Base-by-base conservation (phyloP, 1,140 invertebrate genomes). In the Zaprionus capensis region DNA sequence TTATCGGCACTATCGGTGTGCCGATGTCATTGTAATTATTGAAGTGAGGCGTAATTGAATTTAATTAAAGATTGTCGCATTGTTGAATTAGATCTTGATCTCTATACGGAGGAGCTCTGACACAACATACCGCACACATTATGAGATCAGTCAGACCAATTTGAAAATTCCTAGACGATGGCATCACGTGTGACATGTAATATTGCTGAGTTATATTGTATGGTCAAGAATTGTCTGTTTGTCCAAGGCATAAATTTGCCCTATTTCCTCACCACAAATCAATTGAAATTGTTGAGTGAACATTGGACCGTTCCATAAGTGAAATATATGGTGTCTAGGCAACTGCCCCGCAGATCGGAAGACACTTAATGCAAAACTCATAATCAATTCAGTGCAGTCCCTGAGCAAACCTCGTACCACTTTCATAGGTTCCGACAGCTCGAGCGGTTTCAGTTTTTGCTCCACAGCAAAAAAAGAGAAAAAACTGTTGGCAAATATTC, bases 201-300 rank as follows among this genome's bases (percentile, higher is more conserved):
- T 56, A 57, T 24, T 74, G 44, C 12, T 12, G 31, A 12, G 46
- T 17, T 20, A 44, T 44, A 44, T 44, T n/a, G 15, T 5, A 44
- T 44, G 41, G 15, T 5, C 41, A 44, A 46, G 41, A 46, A 46
- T 46, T 46, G 41, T 36, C 36, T 5, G 24, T 12, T 31, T 34
- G 34, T 34, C 22, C 69, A 26, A 55, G 31, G 70, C 53, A 57
- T n/a, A 26, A 46, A 67, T 67, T 67, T 24, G 64, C 24, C 7
- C 53, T 26, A 44, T 57, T 57, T 61, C 31, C 36, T 22, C 34
- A 57, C 41, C 24, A 81, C 84, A 90, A 87, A 88, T 90, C 85
- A 90, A 90, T 88, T 88, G 81, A 75, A 87, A 71, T 66, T 74
- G 81, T 41, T 59, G 69, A 81, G 56, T 76, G 85, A 81, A 87